Evolutionary conservation across 64 coral and sea anemone species (phyloP), one percentile per base, ranked within the genome.

Genomic region (Pocillopora damicornis): DNA sequence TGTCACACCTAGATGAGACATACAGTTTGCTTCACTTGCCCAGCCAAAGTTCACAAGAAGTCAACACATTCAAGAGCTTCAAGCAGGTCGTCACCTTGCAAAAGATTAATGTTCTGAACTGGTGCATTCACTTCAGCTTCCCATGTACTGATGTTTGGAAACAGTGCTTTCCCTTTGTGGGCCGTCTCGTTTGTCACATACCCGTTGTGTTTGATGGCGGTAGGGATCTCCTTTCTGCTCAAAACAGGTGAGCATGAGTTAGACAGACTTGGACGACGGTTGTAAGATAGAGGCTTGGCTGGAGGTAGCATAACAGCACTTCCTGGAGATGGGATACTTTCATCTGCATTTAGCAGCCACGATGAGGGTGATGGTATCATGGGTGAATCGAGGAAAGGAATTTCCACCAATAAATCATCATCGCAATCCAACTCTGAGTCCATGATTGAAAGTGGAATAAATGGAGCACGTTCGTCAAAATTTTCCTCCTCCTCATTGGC

Each of bases 41-140:
- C 69, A 65, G 23, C 18, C 35, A 17, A 11, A 73, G 65, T 20
- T 37, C 58, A 79, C 58, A 79, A 25, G 18, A 85, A 85, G 11
- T 85, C 65, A 26, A 38, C 81, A 73, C 66, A 85, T 30, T 96
- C 94, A 11, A 96, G 91, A 15, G 91, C 94, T 18, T 61, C 83
- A 9, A 96, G 59, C 5, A 96, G 88, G 20, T 96, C 94, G 1
- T 90, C 88, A 1, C 94, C 94, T 59, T 96, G 94, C 15, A 96
- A 65, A 9, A 96, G 88, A 14, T 86, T 91, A 76, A 71, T 81
- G 0, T 91, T 87, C 79, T 88, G 88, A 1, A 96, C 94, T 15
- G 94, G 94, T 2, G 91, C 91, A 82, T 87, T 96, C 8, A 96
- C 91, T 45, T 96, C 94, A 11, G 92, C 89, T 13, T 96, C 94